Percentiles rank a stretch among this genome's conserved stretches.
phyloP scores from a whole-genome alignment of 2,888 invertebrate species.

The Colletes collaris region DNA sequence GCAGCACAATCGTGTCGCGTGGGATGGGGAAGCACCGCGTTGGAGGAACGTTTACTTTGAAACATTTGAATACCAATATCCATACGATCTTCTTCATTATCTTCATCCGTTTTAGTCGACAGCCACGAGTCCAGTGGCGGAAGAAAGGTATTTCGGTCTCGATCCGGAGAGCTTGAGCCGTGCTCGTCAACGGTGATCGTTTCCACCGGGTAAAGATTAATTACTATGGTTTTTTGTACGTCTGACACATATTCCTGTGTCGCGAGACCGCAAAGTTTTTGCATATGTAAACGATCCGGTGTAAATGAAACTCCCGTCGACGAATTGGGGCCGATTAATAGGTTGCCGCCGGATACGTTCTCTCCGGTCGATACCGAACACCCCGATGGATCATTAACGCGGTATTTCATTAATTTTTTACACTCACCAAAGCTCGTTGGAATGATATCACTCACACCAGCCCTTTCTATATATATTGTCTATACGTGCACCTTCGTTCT shows the following conservation, averaged over 20 bases:
- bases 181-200: constrained; percentile 26
- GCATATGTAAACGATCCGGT: too few relatives aligned
- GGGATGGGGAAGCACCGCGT: constrained; percentile 23
- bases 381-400: constrained; percentile 36
- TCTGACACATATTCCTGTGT: not conserved
- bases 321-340: not conserved
- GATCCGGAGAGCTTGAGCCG: constrained; percentile 1
- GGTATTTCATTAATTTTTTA: constrained; percentile 56
- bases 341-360: not conserved
- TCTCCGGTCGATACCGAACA: constrained; percentile 48
- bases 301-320: too few relatives aligned
- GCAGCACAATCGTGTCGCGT: not conserved
- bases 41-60: constrained; percentile 49
- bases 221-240: not conserved
- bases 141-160: constrained; percentile 37
- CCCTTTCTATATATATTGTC: constrained; percentile 57
- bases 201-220: constrained; percentile 19
- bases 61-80: constrained; percentile 83
- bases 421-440: constrained; percentile 57
- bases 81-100: constrained; percentile 54
- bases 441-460: constrained; percentile 55
- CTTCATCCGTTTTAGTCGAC: constrained; percentile 32
- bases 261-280: too few relatives aligned
- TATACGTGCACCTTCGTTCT: constrained; percentile 63
- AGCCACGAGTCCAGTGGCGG: constrained; percentile 43